phyloP scores from a whole-genome alignment of 1,140 invertebrate species.

The Macrocentrus cingulum region DNA sequence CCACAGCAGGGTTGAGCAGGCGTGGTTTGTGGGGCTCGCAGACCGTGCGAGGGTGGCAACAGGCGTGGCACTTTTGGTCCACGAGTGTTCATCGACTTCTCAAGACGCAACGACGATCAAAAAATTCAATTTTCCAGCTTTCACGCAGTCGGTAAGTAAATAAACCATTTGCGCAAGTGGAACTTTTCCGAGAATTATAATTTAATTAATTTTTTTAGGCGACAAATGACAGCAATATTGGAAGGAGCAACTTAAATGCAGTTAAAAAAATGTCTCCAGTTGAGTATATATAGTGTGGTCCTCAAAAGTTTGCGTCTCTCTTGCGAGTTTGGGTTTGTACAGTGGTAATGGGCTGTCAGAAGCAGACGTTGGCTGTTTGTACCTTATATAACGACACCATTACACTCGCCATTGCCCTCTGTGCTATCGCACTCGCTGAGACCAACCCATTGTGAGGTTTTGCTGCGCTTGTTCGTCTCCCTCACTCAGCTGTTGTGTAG shows the following conservation, averaged over 20 bases:
- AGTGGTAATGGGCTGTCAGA: constrained; percentile 57
- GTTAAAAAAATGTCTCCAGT: neutral
- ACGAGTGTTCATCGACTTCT: too few relatives aligned
- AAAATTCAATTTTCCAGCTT: too few relatives aligned
- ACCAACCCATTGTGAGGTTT: neutral
- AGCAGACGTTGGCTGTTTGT: constrained; percentile 49
- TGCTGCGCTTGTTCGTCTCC: constrained; percentile 29
- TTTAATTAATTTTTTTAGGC: too few relatives aligned
- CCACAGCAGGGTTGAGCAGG: constrained; percentile 35
- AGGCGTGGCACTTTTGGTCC: constrained; percentile 37
- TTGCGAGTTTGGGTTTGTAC: constrained; percentile 43
- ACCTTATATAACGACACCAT: constrained; percentile 46
- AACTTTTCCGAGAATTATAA: too few relatives aligned
- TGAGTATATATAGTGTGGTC: neutral
- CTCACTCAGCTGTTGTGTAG: constrained; percentile 3
- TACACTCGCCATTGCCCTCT: constrained; percentile 38
- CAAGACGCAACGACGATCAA: too few relatives aligned
- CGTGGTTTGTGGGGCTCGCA: constrained; percentile 38
- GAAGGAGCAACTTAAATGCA: too few relatives aligned
- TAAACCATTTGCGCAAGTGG: too few relatives aligned
- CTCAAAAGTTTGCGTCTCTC: constrained; percentile 3
- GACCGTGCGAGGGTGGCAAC: constrained; percentile 36
- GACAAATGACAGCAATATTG: too few relatives aligned
- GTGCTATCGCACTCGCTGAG: constrained; percentile 31
- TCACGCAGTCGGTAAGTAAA: too few relatives aligned